These are phyloP conservation scores for Nasonovia ribisnigri DNA, from an alignment of 2,888 invertebrate genomes.

Conservation along the genomic window DNA sequence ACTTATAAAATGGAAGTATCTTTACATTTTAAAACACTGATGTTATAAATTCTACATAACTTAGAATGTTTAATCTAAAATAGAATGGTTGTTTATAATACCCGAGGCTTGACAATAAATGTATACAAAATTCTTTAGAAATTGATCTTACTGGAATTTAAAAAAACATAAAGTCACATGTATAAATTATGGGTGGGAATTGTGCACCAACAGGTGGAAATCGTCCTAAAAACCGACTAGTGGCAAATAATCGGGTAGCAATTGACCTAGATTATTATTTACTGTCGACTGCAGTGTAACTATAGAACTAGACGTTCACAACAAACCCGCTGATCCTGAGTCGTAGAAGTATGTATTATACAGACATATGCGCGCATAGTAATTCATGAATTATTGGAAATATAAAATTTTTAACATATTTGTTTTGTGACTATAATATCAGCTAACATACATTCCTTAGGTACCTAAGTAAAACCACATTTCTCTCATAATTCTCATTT, in stretches of 20 bases:
- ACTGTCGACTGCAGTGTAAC: neutral
- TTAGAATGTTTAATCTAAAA: no score
- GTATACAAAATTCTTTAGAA: neutral
- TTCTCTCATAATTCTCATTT: neutral
- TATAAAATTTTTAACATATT: neutral
- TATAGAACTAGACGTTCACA: neutral
- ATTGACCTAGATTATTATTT: constrained; percentile 10
- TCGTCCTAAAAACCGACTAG: neutral
- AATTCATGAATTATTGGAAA: neutral
- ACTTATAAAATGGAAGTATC: no score
- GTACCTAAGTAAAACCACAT: neutral
- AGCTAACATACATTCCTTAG: neutral
- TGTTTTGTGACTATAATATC: neutral
- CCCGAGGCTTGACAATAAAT: neutral
- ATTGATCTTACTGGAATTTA: neutral
- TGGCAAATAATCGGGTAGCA: neutral
- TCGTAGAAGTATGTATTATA: neutral
- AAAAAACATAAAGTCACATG: neutral
- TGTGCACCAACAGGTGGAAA: neutral
- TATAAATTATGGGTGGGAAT: neutral
- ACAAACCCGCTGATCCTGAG: neutral
- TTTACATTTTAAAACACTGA: neutral
- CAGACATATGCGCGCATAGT: neutral
- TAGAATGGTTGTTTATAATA: neutral
- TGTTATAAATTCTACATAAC: neutral